These are phyloP conservation scores for Ctenodactylus gundi DNA, from an alignment of 2,113 vertebrate genomes.

Conservation along the genomic window DNA sequence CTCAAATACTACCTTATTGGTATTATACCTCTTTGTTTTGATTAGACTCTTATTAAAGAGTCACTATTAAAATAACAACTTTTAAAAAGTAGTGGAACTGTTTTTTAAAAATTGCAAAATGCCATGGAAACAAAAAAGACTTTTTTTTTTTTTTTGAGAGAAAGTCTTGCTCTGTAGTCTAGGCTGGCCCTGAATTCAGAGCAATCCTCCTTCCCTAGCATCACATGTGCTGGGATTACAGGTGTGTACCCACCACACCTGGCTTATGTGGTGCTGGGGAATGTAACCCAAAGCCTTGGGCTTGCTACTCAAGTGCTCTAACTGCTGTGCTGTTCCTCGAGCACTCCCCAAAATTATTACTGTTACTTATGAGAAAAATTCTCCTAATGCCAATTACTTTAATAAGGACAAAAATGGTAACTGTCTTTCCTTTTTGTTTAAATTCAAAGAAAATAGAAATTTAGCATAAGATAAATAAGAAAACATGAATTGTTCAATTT, in stretches of 20 bases:
- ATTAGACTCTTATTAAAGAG: neutral
- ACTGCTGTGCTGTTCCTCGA: too few species aligned
- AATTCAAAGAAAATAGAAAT: neutral
- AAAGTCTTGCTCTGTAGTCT: too few species aligned
- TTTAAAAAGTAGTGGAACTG: neutral
- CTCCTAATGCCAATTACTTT: neutral
- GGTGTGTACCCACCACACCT: too few species aligned
- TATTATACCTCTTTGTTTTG: neutral
- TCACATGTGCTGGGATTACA: too few species aligned
- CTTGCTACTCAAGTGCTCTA: too few species aligned
- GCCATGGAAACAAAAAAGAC: neutral
- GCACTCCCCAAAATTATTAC: neutral
- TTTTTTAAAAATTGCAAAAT: neutral
- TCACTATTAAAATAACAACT: slow-evolving; percentile 17
- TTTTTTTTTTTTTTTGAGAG: neutral
- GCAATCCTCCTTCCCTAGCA: too few species aligned
- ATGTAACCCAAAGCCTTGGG: too few species aligned
- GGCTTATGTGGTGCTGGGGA: too few species aligned
- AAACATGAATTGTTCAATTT: neutral
- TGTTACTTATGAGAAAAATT: neutral
- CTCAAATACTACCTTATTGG: neutral
- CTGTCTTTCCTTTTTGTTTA: neutral
- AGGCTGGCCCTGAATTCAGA: too few species aligned
- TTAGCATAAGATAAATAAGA: neutral
- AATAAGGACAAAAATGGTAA: slow-evolving; percentile 40